Percentiles rank a stretch among this genome's conserved stretches.
phyloP scores from a whole-genome alignment of 1,140 invertebrate genomes.

The Acyrthosiphon pisum region DNA sequence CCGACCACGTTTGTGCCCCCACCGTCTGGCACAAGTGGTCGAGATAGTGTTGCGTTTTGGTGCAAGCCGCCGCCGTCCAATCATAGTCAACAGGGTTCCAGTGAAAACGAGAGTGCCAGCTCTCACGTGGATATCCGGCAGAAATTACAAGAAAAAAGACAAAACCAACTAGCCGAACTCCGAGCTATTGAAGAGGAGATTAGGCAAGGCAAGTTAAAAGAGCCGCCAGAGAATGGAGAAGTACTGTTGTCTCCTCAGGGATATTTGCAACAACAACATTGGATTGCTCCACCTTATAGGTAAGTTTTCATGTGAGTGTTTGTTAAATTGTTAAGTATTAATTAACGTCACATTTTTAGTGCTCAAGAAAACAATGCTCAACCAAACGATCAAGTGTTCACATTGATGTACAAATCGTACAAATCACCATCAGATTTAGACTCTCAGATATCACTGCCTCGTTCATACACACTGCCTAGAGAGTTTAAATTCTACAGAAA shows the following conservation, averaged over 20 bases:
- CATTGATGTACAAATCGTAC: slow-evolving; percentile 66
- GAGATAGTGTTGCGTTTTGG: slow-evolving; percentile 76
- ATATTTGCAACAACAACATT: slow-evolving; percentile 61
- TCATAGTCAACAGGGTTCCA: slow-evolving; percentile 65
- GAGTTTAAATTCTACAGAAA: slow-evolving; percentile 83
- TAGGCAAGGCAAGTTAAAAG: slow-evolving; percentile 78
- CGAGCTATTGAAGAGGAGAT: slow-evolving; percentile 83
- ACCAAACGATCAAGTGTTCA: slow-evolving; percentile 60
- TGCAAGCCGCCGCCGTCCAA: slow-evolving; percentile 71
- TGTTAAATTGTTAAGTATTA: neutral
- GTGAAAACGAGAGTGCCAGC: slow-evolving; percentile 75
- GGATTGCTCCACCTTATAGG: slow-evolving; percentile 61
- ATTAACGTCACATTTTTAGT: neutral
- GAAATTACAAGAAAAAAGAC: slow-evolving; percentile 86
- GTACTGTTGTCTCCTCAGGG: slow-evolving; percentile 61
- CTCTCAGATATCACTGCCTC: slow-evolving; percentile 79
- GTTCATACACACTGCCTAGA: slow-evolving; percentile 82
- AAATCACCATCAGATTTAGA: slow-evolving; percentile 75
- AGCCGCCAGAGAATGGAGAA: slow-evolving; percentile 64
- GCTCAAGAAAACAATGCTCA: slow-evolving; percentile 40
- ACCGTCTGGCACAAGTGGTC: slow-evolving; percentile 66
- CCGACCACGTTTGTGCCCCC: slow-evolving; percentile 85
- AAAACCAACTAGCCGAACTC: slow-evolving; percentile 83
- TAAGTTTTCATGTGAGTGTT: neutral
- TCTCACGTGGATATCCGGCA: slow-evolving; percentile 84